A percentile compares a stretch with the other conserved stretches of the same genome.
Conservation (phyloP, 2,797 vertebrate genomes). For the Rhinophrynus dorsalis region DNA sequence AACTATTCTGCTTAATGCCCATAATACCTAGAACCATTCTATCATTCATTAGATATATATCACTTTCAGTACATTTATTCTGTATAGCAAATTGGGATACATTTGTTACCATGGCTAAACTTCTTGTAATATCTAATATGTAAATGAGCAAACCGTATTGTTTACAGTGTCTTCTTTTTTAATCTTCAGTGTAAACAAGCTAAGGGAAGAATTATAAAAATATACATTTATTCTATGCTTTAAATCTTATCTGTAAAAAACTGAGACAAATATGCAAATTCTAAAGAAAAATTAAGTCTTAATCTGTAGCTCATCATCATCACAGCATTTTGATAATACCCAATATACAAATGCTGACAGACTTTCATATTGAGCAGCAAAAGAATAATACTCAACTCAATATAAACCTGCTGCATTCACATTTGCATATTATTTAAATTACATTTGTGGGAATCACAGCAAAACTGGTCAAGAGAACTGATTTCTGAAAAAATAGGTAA, state of each 20-base stretch:
- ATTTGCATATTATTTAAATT: conserved; percentile 27
- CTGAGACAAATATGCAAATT: conserved; percentile 38
- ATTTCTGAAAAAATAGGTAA: conserved; percentile 31
- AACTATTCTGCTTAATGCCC: conserved; percentile 2
- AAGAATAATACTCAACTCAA: conserved; percentile 36
- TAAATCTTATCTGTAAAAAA: conserved; percentile 17
- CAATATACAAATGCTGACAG: conserved; percentile 8
- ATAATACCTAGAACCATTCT: background rate
- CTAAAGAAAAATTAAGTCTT: conserved; percentile 40
- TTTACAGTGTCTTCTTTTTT: no score
- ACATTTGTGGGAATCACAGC: background rate
- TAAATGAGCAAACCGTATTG: no score
- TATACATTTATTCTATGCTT: background rate
- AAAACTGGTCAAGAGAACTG: conserved; percentile 40
- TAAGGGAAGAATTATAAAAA: background rate
- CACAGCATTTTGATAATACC: conserved; percentile 49
- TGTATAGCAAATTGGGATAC: background rate
- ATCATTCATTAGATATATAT: background rate
- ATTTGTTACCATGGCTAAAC: background rate
- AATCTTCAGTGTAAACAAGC: no score
- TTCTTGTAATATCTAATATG: no score
- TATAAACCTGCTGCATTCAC: conserved; percentile 35
- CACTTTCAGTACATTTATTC: background rate
- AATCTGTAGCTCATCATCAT: conserved; percentile 48
- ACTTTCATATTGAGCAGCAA: conserved; percentile 48